A percentile compares a stretch with the other conserved stretches of the same genome.
These are phyloP conservation scores for Aspiorhynchus laticeps DNA, from an alignment of 2,113 vertebrate genomes.

Conservation along the genomic window DNA sequence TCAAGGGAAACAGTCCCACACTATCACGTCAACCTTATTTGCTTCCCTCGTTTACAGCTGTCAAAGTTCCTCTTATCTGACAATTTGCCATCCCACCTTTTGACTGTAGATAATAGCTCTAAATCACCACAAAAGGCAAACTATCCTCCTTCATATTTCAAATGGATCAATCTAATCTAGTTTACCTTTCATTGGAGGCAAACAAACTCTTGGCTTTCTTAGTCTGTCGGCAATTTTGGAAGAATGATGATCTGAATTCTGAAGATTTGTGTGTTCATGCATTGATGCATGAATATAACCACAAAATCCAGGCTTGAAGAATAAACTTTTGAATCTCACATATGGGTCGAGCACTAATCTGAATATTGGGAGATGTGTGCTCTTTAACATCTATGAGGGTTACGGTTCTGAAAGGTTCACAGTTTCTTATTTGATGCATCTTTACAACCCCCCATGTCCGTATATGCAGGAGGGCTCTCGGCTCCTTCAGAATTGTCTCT, in stretches of 20 bases:
- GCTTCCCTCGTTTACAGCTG: slow-evolving; percentile 45
- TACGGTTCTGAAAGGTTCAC: slow-evolving; percentile 13
- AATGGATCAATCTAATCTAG: not conserved
- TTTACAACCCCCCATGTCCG: not conserved
- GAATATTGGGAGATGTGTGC: not conserved
- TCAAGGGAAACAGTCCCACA: slow-evolving; percentile 12
- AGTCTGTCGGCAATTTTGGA: not conserved
- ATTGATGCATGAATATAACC: not conserved
- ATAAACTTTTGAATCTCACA: not conserved
- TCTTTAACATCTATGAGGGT: not conserved
- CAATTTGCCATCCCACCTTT: not conserved
- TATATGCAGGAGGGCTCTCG: slow-evolving; percentile 13
- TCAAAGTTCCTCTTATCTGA: slow-evolving; percentile 42
- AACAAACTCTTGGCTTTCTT: not conserved
- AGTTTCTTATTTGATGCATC: slow-evolving; percentile 25
- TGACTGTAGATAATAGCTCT: slow-evolving; percentile 32
- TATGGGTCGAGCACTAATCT: not conserved
- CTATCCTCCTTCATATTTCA: not conserved
- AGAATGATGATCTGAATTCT: not conserved
- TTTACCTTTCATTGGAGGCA: not conserved
- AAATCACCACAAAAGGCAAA: slow-evolving; percentile 13
- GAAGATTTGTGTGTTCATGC: not conserved
- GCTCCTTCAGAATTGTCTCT: slow-evolving; percentile 13
- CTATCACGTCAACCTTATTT: not conserved
- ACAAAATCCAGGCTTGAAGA: not conserved